Conservation (phyloP, 2,797 vertebrate genomes). For the Schizopygopsis pylzovi region DNA sequence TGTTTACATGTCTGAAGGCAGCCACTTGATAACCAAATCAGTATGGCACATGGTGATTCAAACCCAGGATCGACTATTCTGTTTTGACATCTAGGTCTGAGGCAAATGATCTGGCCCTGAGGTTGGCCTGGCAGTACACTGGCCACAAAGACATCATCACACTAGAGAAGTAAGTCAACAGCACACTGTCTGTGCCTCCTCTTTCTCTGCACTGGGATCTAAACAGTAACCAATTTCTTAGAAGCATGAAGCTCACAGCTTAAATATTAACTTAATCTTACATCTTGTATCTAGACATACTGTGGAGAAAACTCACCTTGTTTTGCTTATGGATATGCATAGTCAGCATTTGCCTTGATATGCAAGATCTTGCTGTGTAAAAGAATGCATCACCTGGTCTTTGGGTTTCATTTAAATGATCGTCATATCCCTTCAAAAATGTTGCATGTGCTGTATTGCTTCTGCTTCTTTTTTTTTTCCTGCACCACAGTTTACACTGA, state of each 20-base stretch:
- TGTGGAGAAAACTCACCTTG: neutral
- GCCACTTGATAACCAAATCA: neutral
- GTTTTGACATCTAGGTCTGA: slow-evolving; percentile 86
- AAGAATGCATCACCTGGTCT: neutral
- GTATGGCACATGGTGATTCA: slow-evolving; percentile 65
- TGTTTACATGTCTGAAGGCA: neutral
- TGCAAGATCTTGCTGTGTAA: neutral
- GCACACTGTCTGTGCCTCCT: slow-evolving; percentile 34
- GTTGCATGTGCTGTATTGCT: neutral
- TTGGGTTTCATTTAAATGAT: neutral
- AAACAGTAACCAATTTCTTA: slow-evolving; percentile 59
- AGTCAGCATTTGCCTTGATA: neutral
- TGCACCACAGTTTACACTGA: neutral
- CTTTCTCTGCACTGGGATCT: slow-evolving; percentile 38
- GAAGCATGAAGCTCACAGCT: slow-evolving; percentile 56
- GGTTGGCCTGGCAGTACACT: slow-evolving; percentile 87
- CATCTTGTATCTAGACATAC: slow-evolving; percentile 21
- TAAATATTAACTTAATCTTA: slow-evolving; percentile 60
- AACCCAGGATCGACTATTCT: slow-evolving; percentile 56
- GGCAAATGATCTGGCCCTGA: slow-evolving; percentile 96
- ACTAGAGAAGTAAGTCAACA: slow-evolving; percentile 89
- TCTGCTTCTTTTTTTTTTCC: neutral
- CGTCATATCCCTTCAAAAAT: neutral
- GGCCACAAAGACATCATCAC: slow-evolving; percentile 93
- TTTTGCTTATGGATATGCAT: slow-evolving; percentile 11